These are phyloP conservation scores for Peromyscus aztecus DNA, from an alignment of 2,797 vertebrate genomes.

Conservation along the genomic window DNA sequence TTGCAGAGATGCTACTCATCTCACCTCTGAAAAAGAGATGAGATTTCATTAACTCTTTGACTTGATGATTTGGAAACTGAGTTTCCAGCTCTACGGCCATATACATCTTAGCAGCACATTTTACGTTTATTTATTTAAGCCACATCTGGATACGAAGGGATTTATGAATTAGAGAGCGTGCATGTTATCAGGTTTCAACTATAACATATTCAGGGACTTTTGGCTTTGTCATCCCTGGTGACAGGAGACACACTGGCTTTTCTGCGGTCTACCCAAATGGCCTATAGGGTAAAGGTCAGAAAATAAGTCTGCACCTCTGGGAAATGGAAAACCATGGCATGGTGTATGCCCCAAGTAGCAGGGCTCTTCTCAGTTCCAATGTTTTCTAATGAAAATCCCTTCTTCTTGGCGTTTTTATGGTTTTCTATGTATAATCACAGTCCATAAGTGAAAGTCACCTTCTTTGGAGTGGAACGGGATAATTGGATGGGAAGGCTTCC, in stretches of 20 bases:
- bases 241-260: background rate
- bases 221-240: background rate
- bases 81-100: background rate
- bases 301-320: background rate
- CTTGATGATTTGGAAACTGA: background rate
- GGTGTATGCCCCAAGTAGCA: background rate
- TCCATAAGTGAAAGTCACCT: background rate
- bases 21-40: background rate
- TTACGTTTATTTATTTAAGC: slow-evolving; percentile 49
- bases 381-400: slow-evolving; percentile 8
- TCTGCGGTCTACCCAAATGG: background rate
- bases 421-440: background rate
- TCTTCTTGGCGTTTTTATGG: background rate
- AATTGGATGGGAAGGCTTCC: background rate
- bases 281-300: background rate
- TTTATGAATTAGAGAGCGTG: slow-evolving; percentile 61
- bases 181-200: slow-evolving; percentile 59
- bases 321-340: slow-evolving; percentile 5
- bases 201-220: slow-evolving; percentile 34
- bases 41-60: slow-evolving; percentile 30
- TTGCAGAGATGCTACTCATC: background rate
- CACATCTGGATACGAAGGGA: slow-evolving; percentile 41
- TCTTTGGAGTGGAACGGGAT: background rate
- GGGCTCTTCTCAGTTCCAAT: background rate
- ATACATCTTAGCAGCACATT: background rate